A percentile compares a stretch with the other conserved stretches of the same genome.
These are phyloP conservation scores for Idaea aversata DNA, from an alignment of 2,888 invertebrate species.

Conservation along the genomic window DNA sequence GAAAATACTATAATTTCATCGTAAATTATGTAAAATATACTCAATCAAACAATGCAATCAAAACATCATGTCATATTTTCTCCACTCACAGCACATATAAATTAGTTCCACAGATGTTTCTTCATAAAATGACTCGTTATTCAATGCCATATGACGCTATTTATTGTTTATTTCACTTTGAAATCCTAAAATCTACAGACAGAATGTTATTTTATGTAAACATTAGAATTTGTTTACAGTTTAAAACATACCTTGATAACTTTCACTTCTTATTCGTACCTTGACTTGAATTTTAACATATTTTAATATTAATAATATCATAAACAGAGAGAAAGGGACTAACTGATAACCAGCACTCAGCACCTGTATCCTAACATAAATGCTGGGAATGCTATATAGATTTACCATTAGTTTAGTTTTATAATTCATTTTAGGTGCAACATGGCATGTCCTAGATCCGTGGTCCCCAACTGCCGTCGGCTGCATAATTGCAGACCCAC, in stretches of 20 bases:
- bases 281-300: background rate
- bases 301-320: background rate
- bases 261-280: background rate
- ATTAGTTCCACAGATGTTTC: slow-evolving; percentile 1
- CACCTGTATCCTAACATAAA: too few species aligned
- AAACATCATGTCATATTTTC: background rate
- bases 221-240: background rate
- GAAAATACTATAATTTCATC: background rate
- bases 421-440: too few species aligned
- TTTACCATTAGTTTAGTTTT: too few species aligned
- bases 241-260: background rate
- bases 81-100: background rate
- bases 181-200: background rate
- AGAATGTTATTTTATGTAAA: background rate
- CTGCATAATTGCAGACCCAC: too few species aligned
- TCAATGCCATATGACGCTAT: background rate
- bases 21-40: background rate
- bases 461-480: too few species aligned
- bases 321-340: too few species aligned
- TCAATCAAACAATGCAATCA: background rate
- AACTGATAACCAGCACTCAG: too few species aligned
- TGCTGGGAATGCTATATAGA: too few species aligned
- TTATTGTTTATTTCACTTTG: background rate
- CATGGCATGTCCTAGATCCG: too few species aligned
- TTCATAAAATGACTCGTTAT: background rate